Base-by-base conservation (phyloP, 2,113 vertebrate genomes). In the Noturus placidus region DNA sequence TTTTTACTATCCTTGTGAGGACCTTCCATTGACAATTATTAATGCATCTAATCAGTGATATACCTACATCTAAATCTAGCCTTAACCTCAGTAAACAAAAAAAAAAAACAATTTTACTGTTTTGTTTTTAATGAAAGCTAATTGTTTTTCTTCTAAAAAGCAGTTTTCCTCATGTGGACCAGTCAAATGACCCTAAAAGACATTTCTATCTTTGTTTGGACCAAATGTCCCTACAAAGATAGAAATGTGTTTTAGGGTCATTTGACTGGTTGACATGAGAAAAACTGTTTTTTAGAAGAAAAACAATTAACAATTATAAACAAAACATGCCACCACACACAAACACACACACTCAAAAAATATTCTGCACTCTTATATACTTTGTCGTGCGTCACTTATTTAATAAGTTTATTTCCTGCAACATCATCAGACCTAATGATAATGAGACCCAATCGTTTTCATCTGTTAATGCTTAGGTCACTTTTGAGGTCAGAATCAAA, bases 361-460 rank as follows among this genome's bases (percentile, higher is more conserved):
- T 50, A 65, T 67, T 79, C n/a, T n/a, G 5, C 85, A n/a, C n/a
- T 61, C 83, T 87, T n/a, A 56, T 87, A 33, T 5, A 83, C 33
- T 57, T n/a, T 72, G 69, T 46, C 22, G 30, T 77, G 80, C 80
- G 80, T 82, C 85, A 86, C 30, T 19, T 87, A 56, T 81, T 30
- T 83, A 70, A 76, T 87, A 9, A 0, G 42, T 84, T 87, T 78
- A 87, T 78, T 77, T 52, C 70, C 46, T 84, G 38, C 35, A 77
- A 72, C 33, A 7, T 42, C 54, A 42, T 76, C 56, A 33, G 78
- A 27, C 57, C 35, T 84, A 77, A 87, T 84, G 87, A 65, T 87
- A 78, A 83, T 87, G 57, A 83, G 69, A 38, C 13, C 7, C 9
- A 83, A 83, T 78, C 50, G 87, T 84, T 87, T 77, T 67, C 87